A percentile compares a stretch with the other conserved stretches of the same genome.
Evolutionary conservation across 2,113 vertebrate genomes (phyloP).

Genomic region (Peromyscus leucopus): DNA sequence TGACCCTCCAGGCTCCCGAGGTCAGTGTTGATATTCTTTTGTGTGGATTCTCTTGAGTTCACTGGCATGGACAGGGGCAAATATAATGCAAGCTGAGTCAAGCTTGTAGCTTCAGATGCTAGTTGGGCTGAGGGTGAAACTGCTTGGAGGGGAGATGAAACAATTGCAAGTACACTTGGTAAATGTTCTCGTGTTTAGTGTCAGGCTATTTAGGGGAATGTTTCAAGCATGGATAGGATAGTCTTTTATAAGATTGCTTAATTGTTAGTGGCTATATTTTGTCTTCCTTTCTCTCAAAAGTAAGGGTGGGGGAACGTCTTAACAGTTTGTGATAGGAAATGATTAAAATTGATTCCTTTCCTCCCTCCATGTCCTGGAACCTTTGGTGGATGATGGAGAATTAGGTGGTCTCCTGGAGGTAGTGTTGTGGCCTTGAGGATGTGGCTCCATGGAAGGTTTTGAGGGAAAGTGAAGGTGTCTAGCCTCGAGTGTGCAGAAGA

Average conservation of each 20-base stretch:
- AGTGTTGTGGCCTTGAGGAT: not conserved
- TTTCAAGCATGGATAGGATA: not conserved
- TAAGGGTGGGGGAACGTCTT: not conserved
- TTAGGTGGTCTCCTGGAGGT: not conserved
- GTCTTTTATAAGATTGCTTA: too few species aligned
- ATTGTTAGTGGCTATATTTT: not conserved
- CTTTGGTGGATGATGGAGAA: not conserved
- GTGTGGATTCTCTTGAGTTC: not conserved
- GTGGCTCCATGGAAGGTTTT: not conserved
- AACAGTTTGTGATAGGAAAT: not conserved
- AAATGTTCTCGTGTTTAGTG: not conserved
- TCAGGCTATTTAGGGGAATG: not conserved
- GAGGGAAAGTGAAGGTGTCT: not conserved
- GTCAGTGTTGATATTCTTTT: not conserved
- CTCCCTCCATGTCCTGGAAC: rapidly evolving
- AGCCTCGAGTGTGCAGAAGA: not conserved
- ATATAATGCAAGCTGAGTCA: not conserved
- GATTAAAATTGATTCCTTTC: not conserved
- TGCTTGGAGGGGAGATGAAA: not conserved
- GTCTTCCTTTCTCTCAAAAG: not conserved
- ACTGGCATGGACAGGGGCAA: not conserved
- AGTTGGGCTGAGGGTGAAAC: not conserved
- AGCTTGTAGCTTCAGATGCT: not conserved
- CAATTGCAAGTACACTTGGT: not conserved
- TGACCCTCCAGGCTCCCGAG: too few species aligned